Evolutionary conservation across 2,888 invertebrate species (phyloP).

Genomic region (Drosophila acutilabella): DNA sequence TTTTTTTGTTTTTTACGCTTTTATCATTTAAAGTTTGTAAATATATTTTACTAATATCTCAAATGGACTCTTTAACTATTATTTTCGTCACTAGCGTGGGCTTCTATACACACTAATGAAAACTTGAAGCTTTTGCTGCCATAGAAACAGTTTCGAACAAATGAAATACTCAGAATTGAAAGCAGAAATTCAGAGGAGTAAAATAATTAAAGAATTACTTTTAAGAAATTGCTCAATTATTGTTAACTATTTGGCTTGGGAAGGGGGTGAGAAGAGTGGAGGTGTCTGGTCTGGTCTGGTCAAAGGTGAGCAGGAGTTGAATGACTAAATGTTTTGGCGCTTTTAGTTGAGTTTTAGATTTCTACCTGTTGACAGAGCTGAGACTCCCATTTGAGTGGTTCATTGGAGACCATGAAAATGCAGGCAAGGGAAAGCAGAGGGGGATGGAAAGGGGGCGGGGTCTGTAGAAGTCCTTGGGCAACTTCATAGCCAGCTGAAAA

Average conservation of each 20-base stretch:
- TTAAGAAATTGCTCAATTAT: constrained; percentile 19
- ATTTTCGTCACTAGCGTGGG: too few species aligned
- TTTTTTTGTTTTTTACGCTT: too few species aligned
- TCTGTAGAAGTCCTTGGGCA: constrained; percentile 19
- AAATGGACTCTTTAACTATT: too few species aligned
- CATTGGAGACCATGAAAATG: not conserved
- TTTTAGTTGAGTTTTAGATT: constrained; percentile 8
- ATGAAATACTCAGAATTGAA: too few species aligned
- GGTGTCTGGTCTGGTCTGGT: not conserved
- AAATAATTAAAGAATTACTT: constrained; percentile 27
- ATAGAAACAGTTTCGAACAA: not conserved
- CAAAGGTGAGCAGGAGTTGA: not conserved
- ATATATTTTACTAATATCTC: too few species aligned
- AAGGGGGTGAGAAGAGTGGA: not conserved
- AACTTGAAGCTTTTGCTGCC: not conserved
- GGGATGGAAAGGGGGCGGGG: not conserved
- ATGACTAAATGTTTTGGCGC: constrained; percentile 15
- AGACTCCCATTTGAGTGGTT: constrained; percentile 19
- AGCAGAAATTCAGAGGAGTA: not conserved
- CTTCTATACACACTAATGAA: too few species aligned
- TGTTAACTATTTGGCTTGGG: not conserved
- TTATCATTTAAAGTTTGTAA: too few species aligned
- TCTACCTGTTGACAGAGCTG: constrained; percentile 17
- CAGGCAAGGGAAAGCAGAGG: not conserved
- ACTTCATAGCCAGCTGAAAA: constrained; percentile 25